Conservation (phyloP, 2,797 vertebrate species). For the Hapalemur alaotrensis region DNA sequence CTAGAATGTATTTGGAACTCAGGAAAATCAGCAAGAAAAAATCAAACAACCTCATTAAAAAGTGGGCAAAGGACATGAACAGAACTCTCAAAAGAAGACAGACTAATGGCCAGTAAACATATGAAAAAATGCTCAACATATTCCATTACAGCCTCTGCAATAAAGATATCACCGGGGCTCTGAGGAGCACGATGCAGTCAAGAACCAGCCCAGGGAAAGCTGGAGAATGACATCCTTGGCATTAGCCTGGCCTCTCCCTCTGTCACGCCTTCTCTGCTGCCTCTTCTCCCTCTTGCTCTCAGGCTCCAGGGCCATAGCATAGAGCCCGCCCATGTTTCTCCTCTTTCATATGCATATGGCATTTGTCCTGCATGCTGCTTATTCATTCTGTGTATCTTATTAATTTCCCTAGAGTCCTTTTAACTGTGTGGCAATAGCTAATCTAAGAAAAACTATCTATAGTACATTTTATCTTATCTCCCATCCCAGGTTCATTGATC, state of each 20-base stretch:
- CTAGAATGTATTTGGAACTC: too few species aligned
- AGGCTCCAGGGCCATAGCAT: too few species aligned
- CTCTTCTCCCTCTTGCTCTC: not conserved
- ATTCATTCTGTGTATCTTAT: not conserved
- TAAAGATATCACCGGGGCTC: not conserved
- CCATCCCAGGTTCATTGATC: not conserved
- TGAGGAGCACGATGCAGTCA: not conserved
- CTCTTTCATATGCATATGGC: not conserved
- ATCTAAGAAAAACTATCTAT: not conserved
- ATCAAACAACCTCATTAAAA: too few species aligned
- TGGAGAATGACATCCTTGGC: not conserved
- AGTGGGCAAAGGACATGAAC: too few species aligned
- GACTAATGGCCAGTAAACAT: too few species aligned
- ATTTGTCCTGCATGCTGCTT: not conserved
- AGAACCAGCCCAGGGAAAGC: too few species aligned
- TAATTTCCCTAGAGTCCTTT: not conserved
- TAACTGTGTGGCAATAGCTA: not conserved
- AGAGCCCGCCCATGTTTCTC: not conserved
- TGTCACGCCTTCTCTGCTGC: not conserved
- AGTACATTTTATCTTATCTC: not conserved
- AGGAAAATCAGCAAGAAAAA: too few species aligned
- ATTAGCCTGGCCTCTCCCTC: too few species aligned
- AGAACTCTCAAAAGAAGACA: too few species aligned
- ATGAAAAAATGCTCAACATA: too few species aligned
- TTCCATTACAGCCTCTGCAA: not conserved